Evolutionary conservation across 2,113 vertebrate genomes (phyloP).

Genomic region (Octodon degus): DNA sequence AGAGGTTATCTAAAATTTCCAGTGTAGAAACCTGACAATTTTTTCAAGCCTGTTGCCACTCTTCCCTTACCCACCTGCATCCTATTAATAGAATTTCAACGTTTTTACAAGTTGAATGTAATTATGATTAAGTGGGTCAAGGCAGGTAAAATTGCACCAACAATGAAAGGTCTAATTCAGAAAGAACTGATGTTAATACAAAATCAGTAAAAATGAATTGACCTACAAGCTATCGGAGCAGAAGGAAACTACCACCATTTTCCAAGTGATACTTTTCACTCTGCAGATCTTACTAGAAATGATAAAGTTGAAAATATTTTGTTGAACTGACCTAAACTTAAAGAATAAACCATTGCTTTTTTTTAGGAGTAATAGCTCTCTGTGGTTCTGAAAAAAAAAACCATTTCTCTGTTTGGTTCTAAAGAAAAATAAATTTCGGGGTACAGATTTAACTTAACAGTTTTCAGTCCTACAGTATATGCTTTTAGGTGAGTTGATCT

Average conservation of each 20-base stretch:
- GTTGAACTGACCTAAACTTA: not conserved
- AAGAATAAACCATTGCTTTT: not conserved
- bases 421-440: slow-evolving; percentile 24
- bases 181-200: not conserved
- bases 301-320: slow-evolving; percentile 7
- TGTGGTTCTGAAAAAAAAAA: slow-evolving; percentile 56
- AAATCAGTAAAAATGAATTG: slow-evolving; percentile 42
- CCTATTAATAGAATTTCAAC: not conserved
- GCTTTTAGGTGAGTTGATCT: not conserved
- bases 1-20: not conserved
- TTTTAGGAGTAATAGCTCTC: not conserved
- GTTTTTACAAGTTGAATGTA: not conserved
- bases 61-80: not conserved
- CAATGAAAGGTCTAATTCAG: not conserved
- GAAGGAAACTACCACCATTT: slow-evolving; percentile 24
- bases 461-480: not conserved
- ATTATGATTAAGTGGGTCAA: not conserved
- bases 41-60: not conserved
- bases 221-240: not conserved
- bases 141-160: not conserved
- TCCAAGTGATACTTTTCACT: not conserved
- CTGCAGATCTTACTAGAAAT: slow-evolving; percentile 28
- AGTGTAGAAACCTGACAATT: not conserved
- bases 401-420: slow-evolving; percentile 25
- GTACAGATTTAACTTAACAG: not conserved